Evolutionary conservation across 2,888 invertebrate species (phyloP), one percentile per base, ranked within the genome.

Genomic region (Ectropis crepuscularia): DNA sequence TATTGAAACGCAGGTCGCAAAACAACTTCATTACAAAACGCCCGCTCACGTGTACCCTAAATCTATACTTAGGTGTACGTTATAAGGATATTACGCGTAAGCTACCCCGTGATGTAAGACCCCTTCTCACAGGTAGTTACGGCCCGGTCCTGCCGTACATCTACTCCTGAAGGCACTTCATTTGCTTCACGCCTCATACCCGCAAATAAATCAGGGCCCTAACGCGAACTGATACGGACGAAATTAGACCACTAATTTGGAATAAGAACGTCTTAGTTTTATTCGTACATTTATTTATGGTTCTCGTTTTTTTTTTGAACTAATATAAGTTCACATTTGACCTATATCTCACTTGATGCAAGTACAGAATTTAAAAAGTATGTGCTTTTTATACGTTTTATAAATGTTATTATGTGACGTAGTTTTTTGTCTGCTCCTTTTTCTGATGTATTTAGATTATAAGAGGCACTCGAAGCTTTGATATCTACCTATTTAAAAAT

Each of bases 161-260:
- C 90, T 89, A 82, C 75, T 79, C 77, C 75, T 77, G 75, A 78
- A 80, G 87, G 90, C 85, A 86, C 88, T 91, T 87, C 89, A 87
- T 91, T 89, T 85, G 84, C 89, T 91, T 89, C 91, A 91, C 90
- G 90, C 87, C 85, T 87, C 88, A 86, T 88, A 86, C 87, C 89
- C 91, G 83, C 91, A 90, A 88, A 92, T 92, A 92, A 91, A 92
- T 92, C 91, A 91, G 83, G 78, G 69, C 74, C 80, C 81, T 82
- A 74, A 80, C 78, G 78, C 80, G 76, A 76, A 77, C 81, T 78
- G 82, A 80, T 79, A 78, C 78, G 74, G 79, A 73, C 80, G 79
- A 86, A 84, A 83, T 78, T 82, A 78, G 76, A 75, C 78, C 79
- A 77, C 81, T 77, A 82, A 81, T 81, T 82, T 77, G 63, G 65